Percentiles rank a stretch among this genome's conserved stretches.
These are phyloP conservation scores for Mimumesa dahlbomi DNA, from an alignment of 2,888 invertebrate species.

Conservation along the genomic window DNA sequence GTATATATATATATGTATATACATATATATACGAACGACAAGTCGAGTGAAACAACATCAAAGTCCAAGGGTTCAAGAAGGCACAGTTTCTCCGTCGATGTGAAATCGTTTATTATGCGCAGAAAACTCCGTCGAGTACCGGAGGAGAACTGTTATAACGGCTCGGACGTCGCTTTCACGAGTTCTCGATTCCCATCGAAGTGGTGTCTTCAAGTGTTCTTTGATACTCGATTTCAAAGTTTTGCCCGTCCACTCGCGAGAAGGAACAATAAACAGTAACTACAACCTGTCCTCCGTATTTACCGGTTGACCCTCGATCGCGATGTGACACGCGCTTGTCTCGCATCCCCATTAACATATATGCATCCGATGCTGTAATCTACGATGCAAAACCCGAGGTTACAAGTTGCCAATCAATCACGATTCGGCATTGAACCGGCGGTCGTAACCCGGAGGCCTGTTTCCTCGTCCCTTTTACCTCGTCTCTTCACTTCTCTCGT, in stretches of 20 bases:
- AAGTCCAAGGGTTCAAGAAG: too few relatives aligned
- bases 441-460: slow-evolving; percentile 61
- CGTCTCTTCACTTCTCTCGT: too few relatives aligned
- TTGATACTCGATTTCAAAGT: background rate
- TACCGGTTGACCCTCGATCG: slow-evolving; percentile 22
- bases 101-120: too few relatives aligned
- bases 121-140: too few relatives aligned
- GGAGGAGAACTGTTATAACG: too few relatives aligned
- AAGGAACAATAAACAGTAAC: background rate
- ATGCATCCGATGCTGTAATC: slow-evolving; percentile 16
- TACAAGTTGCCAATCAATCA: slow-evolving; percentile 78
- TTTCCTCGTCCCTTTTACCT: slow-evolving; percentile 9
- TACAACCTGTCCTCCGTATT: slow-evolving; percentile 9
- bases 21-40: too few relatives aligned
- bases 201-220: too few relatives aligned
- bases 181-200: too few relatives aligned
- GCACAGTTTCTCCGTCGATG: too few relatives aligned
- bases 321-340: background rate
- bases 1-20: too few relatives aligned
- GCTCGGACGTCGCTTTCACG: too few relatives aligned
- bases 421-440: slow-evolving; percentile 75
- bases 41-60: too few relatives aligned
- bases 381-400: slow-evolving; percentile 75
- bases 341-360: slow-evolving; percentile 24
- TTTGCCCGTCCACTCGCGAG: background rate